These are phyloP conservation scores for Coptodon rendalli DNA, from an alignment of 2,113 vertebrate genomes.

Conservation along the genomic window DNA sequence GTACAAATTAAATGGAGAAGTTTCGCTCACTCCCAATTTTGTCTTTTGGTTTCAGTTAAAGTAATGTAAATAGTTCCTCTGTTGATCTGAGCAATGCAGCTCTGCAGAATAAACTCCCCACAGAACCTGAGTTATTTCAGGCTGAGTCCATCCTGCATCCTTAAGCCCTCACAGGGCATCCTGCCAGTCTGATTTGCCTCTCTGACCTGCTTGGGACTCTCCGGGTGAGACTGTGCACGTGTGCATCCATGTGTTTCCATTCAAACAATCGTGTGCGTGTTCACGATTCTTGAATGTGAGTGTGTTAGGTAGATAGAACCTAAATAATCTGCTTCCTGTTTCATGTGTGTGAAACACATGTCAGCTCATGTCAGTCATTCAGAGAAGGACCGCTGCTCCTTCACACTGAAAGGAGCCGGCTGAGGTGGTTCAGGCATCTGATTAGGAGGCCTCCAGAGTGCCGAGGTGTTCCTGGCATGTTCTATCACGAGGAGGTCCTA, in stretches of 20 bases:
- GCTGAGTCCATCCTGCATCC: constrained; percentile 5
- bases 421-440: not conserved
- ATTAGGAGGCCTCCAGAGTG: not conserved
- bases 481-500: not conserved
- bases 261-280: not conserved
- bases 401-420: not conserved
- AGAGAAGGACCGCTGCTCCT: not conserved
- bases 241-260: not conserved
- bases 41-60: not conserved
- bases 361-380: too few relatives aligned
- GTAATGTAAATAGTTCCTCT: not conserved
- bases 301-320: not conserved
- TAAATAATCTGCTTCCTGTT: not conserved
- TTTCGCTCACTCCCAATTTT: not conserved
- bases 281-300: not conserved
- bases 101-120: not conserved
- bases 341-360: not conserved
- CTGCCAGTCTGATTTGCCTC: not conserved
- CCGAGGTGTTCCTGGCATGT: not conserved
- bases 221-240: not conserved
- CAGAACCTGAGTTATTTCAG: constrained; percentile 11
- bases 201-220: not conserved
- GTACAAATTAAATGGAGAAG: not conserved
- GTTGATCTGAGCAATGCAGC: not conserved
- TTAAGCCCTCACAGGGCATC: not conserved